Percentiles rank a stretch among this genome's conserved stretches.
These are phyloP conservation scores for Drosophila rufa DNA, from an alignment of 1,140 invertebrate genomes.

Conservation along the genomic window DNA sequence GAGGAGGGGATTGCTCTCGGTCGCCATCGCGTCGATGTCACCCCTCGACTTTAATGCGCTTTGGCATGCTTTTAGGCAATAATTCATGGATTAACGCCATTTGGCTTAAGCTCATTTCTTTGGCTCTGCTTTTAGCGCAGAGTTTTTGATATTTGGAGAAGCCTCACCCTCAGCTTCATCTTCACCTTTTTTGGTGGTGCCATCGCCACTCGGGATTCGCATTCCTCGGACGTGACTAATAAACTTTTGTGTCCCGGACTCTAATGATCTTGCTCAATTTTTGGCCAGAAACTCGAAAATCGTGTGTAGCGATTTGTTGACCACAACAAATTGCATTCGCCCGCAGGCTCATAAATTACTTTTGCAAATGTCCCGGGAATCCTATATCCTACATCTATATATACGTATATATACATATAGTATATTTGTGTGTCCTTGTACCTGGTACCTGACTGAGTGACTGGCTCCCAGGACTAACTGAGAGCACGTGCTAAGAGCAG, in stretches of 20 bases:
- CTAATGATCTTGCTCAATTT: conserved; percentile 57
- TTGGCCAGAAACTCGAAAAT: conserved; percentile 48
- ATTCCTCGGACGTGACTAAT: conserved; percentile 83
- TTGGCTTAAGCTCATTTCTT: conserved; percentile 82
- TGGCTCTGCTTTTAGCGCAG: conserved; percentile 74
- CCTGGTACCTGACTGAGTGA: conserved; percentile 62
- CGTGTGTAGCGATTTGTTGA: conserved; percentile 78
- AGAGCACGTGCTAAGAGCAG: conserved; percentile 78
- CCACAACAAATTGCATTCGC: conserved; percentile 81
- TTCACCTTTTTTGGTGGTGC: conserved; percentile 46
- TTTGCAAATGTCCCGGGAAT: conserved; percentile 47
- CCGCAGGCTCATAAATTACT: conserved; percentile 67
- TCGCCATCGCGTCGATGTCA: conserved; percentile 43
- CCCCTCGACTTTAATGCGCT: conserved; percentile 77
- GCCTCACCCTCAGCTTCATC: conserved; percentile 54
- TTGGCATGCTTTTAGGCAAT: conserved; percentile 85
- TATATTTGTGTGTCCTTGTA: conserved; percentile 50
- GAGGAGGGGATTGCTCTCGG: not conserved
- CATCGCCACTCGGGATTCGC: conserved; percentile 32
- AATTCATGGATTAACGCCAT: conserved; percentile 85
- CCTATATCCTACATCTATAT: not conserved
- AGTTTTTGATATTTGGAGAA: conserved; percentile 50
- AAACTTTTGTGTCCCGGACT: conserved; percentile 55
- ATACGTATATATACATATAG: not conserved
- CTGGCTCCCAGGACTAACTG: conserved; percentile 52